Evolutionary conservation across 2,113 vertebrate genomes (phyloP).

Genomic region (Syrrhaptes paradoxus): DNA sequence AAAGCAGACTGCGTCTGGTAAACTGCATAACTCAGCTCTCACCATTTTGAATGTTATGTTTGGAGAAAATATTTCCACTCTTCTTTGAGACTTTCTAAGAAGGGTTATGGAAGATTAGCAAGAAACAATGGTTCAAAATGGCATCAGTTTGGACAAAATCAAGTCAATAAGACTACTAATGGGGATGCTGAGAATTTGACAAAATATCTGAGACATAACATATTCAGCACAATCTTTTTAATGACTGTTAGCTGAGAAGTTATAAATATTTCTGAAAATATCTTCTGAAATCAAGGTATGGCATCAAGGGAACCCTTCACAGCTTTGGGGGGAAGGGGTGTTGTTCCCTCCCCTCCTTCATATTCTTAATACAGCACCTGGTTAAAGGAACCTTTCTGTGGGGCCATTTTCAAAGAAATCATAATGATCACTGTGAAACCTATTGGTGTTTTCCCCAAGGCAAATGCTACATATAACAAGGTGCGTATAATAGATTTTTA

Average conservation of each 20-base stretch:
- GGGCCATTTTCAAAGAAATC: conserved; percentile 41
- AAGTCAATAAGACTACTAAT: background rate
- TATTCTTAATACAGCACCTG: conserved; percentile 16
- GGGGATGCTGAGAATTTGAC: background rate
- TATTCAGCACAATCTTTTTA: background rate
- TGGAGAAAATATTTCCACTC: conserved; percentile 5
- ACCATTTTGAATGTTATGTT: background rate
- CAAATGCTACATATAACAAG: conserved; percentile 30
- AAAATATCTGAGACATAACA: background rate
- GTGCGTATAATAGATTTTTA: background rate
- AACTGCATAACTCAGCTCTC: conserved; percentile 17
- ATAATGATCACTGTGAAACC: conserved; percentile 11
- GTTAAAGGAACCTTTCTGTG: conserved; percentile 40
- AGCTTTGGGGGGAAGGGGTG: background rate
- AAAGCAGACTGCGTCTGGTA: background rate
- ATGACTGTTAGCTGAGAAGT: background rate
- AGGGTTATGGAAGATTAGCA: conserved; percentile 11
- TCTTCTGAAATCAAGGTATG: conserved; percentile 24
- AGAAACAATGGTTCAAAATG: background rate
- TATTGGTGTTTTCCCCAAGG: background rate
- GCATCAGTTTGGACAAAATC: background rate
- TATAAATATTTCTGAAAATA: conserved; percentile 14
- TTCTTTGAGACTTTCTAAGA: background rate
- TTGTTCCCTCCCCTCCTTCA: background rate
- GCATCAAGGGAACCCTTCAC: background rate